A percentile compares a stretch with the other conserved stretches of the same genome.
phyloP scores from a whole-genome alignment of 2,888 invertebrate genomes.

The Anodontia alba region DNA sequence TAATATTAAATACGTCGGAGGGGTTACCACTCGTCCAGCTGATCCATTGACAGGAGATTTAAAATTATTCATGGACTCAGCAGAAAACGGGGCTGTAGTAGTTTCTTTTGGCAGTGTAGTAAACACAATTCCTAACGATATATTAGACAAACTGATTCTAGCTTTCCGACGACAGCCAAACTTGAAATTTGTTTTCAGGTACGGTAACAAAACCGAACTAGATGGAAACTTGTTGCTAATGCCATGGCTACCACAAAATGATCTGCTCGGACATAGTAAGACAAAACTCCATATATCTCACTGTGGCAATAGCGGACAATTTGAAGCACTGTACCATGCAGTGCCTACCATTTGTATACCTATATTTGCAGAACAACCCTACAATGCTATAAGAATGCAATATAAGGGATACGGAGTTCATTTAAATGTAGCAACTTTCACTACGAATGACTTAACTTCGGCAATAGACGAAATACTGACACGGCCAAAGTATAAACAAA shows the following conservation, averaged over 20 bases:
- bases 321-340: too few relatives aligned
- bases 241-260: too few relatives aligned
- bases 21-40: slow-evolving; percentile 44
- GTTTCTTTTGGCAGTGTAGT: slow-evolving; percentile 66
- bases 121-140: slow-evolving; percentile 36
- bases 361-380: slow-evolving; percentile 61
- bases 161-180: slow-evolving; percentile 49
- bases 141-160: slow-evolving; percentile 38
- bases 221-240: slow-evolving; percentile 57
- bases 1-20: slow-evolving; percentile 61
- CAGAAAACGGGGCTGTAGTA: slow-evolving; percentile 62
- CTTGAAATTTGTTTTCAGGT: slow-evolving; percentile 40
- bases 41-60: slow-evolving; percentile 53
- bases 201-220: slow-evolving; percentile 21
- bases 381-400: slow-evolving; percentile 58
- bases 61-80: slow-evolving; percentile 49
- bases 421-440: slow-evolving; percentile 48
- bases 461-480: too few relatives aligned
- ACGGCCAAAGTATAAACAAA: too few relatives aligned
- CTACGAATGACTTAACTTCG: too few relatives aligned
- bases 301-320: too few relatives aligned
- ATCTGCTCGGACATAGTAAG: slow-evolving; percentile 65
- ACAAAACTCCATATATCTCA: slow-evolving; percentile 70
- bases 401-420: slow-evolving; percentile 62
- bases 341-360: slow-evolving; percentile 72